Base-by-base conservation (phyloP, 2,113 vertebrate genomes). In the Lampris megalopsis region DNA sequence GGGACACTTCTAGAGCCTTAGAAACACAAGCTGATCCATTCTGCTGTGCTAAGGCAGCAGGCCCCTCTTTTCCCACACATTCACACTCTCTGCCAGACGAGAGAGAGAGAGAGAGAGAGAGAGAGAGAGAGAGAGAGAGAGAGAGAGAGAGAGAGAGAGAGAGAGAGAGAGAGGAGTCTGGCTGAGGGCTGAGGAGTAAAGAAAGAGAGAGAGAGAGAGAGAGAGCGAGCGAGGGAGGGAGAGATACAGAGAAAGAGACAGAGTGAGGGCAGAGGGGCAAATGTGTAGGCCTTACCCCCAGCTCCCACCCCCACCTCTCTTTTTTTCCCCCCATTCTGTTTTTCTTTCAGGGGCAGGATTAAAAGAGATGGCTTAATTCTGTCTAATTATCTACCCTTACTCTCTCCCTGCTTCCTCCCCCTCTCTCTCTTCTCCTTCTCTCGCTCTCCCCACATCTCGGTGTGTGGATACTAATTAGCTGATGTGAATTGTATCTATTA, bases 41-140 rank as follows among this genome's bases (percentile, higher is more conserved):
- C 94, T 96, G 95, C 95, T 93, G 95, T 92, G 95, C 96, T 95
- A 96, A 97, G 95, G 96, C 92, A 95, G 93, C 91, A 92, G 90
- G 94, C 95, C 95, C 94, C 95, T 94, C 94, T 96, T 96, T 96
- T 97, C 96, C 95, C 96, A 97, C 93, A 95, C 96, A 96, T 96
- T 95, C 96, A 95, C 88, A 89, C 85, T 87, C 95, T 94, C 89
- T 90, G 81, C 89, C 91, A 82, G 93, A 81, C 75, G 73, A 84
- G 71, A 71, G 64, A 64, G 58, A 10, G 71, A 86, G 63, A 54
- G 56, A 63, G 68, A 56, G 71, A 61, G 69, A 59, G 36, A 47
- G 38, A 13, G 43, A 62, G 50, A 41, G 52, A 41, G 64, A 68
- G 5, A 48, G 61, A 38, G 58, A 56, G 62, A 59, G 42, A 68